Evolutionary conservation across 2,113 vertebrate genomes (phyloP), one percentile per base, ranked within the genome.

Genomic region (Rissa tridactyla): DNA sequence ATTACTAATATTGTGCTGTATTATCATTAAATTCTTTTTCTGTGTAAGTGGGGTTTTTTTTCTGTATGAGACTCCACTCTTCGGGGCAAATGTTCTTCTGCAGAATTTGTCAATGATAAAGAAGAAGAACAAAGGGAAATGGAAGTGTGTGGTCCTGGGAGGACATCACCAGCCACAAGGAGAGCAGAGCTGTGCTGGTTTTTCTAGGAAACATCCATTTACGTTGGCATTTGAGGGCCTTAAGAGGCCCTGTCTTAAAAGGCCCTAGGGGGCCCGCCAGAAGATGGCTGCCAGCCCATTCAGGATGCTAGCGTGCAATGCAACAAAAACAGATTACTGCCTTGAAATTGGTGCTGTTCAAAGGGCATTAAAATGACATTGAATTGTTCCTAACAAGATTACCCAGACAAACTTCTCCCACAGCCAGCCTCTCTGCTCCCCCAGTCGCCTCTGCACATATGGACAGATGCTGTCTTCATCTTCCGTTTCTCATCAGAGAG

Each of bases 271-370:
- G 26, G 15, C 4, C 38, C 42, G n/a, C 92, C 94, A 96, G 49
- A 49, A 93, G 82, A 90, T 5, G 32, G 52, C 36, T 91, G 96
- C 96, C 94, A 96, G 61, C 36, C 65, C 91, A 51, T 82, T 82
- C 40, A 13, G 94, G 60, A 92, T 85, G 86, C 85, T 88, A 94
- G 80, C 10, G 3, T 46, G 2, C 52, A 86, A 92, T 70, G 62
- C 82, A 93, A 96, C 89, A 96, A 97, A 98, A 96, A 42, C 90
- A 96, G 90, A 95, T 95, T 97, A 95, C 71, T 73, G 86, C 86
- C 93, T 96, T 96, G 92, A 73, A 95, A 73, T 44, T 94, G 71
- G n/a, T 76, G 68, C 57, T 87, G 64, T 77, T 96, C 81, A 90
- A 90, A 81, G 82, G 51, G 42, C 40, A 82, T 97, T 97, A 91